Conservation (phyloP, 1,140 invertebrate genomes). For the Papilio machaon region DNA sequence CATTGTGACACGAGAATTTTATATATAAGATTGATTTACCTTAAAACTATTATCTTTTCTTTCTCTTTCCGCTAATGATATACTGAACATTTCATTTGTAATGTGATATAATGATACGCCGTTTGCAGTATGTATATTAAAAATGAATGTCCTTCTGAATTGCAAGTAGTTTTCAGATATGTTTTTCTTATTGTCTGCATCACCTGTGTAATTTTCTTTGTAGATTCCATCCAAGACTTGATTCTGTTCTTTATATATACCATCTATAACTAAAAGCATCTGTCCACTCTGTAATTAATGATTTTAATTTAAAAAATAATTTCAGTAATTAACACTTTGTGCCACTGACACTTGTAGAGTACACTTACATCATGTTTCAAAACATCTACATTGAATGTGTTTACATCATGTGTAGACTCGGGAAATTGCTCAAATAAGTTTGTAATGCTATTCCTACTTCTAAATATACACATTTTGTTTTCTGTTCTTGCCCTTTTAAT, state of each 20-base stretch:
- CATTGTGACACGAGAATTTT: too few species aligned
- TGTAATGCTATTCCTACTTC: conserved; percentile 15
- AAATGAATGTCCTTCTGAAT: conserved; percentile 68
- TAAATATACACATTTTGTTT: conserved; percentile 31
- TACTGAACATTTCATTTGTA: conserved; percentile 55
- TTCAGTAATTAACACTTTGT: neutral
- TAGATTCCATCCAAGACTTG: conserved; percentile 57
- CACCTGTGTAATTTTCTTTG: conserved; percentile 45
- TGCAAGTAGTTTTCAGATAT: conserved; percentile 44
- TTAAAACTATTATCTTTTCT: conserved; percentile 55
- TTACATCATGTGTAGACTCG: conserved; percentile 54
- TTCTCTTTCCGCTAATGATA: conserved; percentile 52
- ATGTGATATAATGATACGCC: conserved; percentile 47
- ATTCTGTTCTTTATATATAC: conserved; percentile 55
- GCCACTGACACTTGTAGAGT: too few species aligned
- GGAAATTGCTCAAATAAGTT: conserved; percentile 43
- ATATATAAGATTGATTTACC: conserved; percentile 54
- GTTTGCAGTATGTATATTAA: conserved; percentile 41
- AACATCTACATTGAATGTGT: conserved; percentile 63
- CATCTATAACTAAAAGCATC: conserved; percentile 60
- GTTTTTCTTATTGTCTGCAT: neutral
- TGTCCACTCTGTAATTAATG: conserved; percentile 54
- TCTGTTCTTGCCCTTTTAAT: conserved; percentile 29
- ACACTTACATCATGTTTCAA: conserved; percentile 56
- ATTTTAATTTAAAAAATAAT: conserved; percentile 13